Conservation (phyloP, 2,113 vertebrate genomes). For the Sapajus apella region DNA sequence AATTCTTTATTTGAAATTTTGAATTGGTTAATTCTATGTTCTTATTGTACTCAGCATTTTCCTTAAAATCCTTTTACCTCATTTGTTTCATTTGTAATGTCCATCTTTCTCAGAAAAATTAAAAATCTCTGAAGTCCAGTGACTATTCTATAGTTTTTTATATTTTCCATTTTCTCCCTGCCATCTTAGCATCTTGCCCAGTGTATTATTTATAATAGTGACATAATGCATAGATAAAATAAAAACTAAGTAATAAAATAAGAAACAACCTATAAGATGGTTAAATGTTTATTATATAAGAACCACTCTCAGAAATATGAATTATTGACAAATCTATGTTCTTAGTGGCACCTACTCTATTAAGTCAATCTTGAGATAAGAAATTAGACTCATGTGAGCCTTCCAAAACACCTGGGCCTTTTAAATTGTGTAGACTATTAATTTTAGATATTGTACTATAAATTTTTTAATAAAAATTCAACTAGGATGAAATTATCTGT, state of each 20-base stretch:
- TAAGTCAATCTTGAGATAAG: background rate
- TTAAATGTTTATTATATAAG: constrained; percentile 22
- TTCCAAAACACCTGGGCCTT: background rate
- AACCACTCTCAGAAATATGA: background rate
- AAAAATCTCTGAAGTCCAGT: background rate
- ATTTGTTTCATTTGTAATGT: background rate
- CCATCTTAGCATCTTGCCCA: background rate
- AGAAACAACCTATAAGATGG: background rate
- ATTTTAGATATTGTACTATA: constrained; percentile 5
- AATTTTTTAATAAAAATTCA: background rate
- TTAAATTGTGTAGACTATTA: background rate
- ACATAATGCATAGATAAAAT: background rate
- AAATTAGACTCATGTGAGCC: background rate
- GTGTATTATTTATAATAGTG: background rate
- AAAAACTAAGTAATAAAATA: background rate
- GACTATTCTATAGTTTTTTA: background rate
- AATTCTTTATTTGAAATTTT: background rate
- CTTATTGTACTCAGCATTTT: background rate
- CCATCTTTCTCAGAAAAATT: background rate
- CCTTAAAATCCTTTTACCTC: background rate
- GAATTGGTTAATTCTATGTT: background rate
- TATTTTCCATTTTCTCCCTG: background rate
- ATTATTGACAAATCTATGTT: constrained; percentile 26
- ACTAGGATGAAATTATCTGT: background rate
- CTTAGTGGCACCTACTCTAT: background rate